Evolutionary conservation across 2,113 vertebrate genomes (phyloP).

Genomic region (Pedetes capensis): DNA sequence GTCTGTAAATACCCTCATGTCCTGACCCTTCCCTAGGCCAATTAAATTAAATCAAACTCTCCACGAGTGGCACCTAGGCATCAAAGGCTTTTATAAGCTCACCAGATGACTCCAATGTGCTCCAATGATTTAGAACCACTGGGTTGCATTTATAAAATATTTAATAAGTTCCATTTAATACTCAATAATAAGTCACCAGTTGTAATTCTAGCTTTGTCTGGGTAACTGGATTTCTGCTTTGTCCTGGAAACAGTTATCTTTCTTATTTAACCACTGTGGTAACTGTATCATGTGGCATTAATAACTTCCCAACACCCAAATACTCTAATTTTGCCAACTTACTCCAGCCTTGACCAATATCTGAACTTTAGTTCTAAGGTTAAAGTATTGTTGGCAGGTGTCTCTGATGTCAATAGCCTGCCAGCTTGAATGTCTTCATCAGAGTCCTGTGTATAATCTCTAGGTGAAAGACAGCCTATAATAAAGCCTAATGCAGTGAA

Average conservation of each 20-base stretch:
- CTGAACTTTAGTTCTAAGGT: constrained; percentile 32
- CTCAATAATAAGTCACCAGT: constrained; percentile 4
- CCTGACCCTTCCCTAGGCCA: neutral
- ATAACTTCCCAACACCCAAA: neutral
- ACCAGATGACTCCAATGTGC: neutral
- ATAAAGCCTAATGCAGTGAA: neutral
- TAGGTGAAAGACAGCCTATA: neutral
- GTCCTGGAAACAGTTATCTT: constrained; percentile 12
- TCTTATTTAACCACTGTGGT: neutral
- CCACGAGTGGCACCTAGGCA: neutral
- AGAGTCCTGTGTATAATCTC: neutral
- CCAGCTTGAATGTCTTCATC: neutral
- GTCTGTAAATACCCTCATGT: neutral
- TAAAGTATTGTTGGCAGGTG: neutral
- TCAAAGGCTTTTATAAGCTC: constrained; percentile 20
- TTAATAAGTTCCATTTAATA: constrained; percentile 23
- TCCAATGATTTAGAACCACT: neutral
- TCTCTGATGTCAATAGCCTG: neutral
- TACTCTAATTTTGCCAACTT: constrained; percentile 21
- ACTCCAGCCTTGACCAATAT: constrained; percentile 27
- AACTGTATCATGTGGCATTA: constrained; percentile 1
- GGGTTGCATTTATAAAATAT: neutral
- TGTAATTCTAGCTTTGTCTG: constrained; percentile 33
- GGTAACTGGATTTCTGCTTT: neutral
- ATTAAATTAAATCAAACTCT: constrained; percentile 30